Percentiles rank a stretch among this genome's conserved stretches.
These are phyloP conservation scores for Hybos culiciformis DNA, from an alignment of 2,888 invertebrate genomes.

Conservation along the genomic window DNA sequence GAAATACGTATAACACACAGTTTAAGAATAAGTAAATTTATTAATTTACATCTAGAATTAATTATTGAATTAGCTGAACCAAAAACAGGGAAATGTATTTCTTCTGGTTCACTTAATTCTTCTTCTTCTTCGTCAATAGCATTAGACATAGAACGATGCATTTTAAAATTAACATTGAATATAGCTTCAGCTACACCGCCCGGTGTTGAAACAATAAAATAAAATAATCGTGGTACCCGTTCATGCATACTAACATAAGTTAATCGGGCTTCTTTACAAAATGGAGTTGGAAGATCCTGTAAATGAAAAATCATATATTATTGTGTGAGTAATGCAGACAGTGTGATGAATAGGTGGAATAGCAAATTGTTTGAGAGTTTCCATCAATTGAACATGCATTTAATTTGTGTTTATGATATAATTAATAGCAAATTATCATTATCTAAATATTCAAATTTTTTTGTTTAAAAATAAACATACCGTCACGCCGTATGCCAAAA, in stretches of 20 bases:
- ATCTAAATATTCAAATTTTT: neutral
- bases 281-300: constrained; percentile 35
- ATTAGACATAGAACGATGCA: constrained; percentile 33
- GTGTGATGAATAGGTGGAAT: neutral
- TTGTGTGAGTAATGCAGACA: neutral
- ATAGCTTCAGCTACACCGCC: constrained; percentile 34
- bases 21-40: constrained; percentile 1
- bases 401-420: neutral
- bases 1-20: neutral
- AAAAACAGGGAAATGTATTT: constrained; percentile 36
- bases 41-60: neutral
- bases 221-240: constrained; percentile 33
- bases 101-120: constrained; percentile 35
- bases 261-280: constrained; percentile 36
- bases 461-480: constrained; percentile 19
- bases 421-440: neutral
- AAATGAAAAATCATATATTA: no score
- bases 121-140: constrained; percentile 32
- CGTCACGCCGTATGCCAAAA: constrained; percentile 35
- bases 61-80: constrained; percentile 15
- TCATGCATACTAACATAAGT: constrained; percentile 38
- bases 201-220: constrained; percentile 35
- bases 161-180: constrained; percentile 35
- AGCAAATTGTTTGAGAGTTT: no score
- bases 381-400: neutral